Conservation (phyloP, 2,888 invertebrate species). For the Muschampia staudingeri region DNA sequence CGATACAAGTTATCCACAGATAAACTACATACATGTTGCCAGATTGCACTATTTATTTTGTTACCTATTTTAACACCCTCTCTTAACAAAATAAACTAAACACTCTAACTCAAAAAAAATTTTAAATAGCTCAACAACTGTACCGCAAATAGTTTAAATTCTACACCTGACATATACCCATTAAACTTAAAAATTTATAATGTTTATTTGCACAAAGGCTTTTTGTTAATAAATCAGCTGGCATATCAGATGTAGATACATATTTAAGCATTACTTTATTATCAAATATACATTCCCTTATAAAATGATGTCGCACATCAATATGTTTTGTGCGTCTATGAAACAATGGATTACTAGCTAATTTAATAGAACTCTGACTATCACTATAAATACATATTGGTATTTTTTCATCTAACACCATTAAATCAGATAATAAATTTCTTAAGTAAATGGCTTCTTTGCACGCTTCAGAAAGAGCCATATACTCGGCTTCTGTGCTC, state of each 20-base stretch:
- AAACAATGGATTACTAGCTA: background rate
- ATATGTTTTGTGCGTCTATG: slow-evolving; percentile 9
- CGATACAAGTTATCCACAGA: too few relatives aligned
- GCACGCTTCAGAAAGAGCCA: slow-evolving; percentile 56
- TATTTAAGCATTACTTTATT: background rate
- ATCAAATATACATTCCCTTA: background rate
- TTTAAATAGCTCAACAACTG: too few relatives aligned
- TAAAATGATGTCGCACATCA: background rate
- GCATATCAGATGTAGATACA: background rate
- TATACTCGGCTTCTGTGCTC: slow-evolving; percentile 65
- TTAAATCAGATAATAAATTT: slow-evolving; percentile 54
- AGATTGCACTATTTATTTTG: too few relatives aligned
- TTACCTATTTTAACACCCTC: background rate
- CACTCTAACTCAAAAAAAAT: background rate
- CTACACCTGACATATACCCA: background rate
- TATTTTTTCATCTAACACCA: background rate
- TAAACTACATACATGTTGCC: too few relatives aligned
- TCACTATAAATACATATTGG: background rate
- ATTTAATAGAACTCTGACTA: slow-evolving; percentile 16
- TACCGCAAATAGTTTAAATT: background rate
- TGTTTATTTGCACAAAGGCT: background rate
- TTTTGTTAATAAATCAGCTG: background rate
- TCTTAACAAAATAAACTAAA: background rate
- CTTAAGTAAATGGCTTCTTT: slow-evolving; percentile 63
- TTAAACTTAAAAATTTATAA: background rate